Percentiles rank a stretch among this genome's conserved stretches.
Conservation (phyloP, 2,113 vertebrate genomes). For the Thryonomys swinderianus region DNA sequence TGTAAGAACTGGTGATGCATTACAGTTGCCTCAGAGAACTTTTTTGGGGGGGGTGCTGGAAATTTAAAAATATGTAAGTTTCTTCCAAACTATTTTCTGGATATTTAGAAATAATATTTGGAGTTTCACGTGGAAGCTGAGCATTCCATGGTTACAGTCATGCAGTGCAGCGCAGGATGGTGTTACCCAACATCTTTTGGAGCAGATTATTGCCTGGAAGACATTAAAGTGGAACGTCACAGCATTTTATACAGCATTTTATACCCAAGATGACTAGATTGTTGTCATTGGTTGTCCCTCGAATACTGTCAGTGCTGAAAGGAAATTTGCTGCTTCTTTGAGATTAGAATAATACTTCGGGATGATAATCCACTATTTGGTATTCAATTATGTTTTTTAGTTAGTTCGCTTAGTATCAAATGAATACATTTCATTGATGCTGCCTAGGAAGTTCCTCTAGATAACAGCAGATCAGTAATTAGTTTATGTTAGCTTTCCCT, state of each 20-base stretch:
- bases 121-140: not conserved
- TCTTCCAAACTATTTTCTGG: not conserved
- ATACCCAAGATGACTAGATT: not conserved
- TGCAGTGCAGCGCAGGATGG: not conserved
- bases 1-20: not conserved
- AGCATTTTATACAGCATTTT: not conserved
- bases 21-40: not conserved
- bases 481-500: not conserved
- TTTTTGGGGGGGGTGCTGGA: not conserved
- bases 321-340: not conserved
- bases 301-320: not conserved
- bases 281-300: not conserved
- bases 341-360: not conserved
- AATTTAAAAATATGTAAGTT: constrained; percentile 40
- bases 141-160: not conserved
- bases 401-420: not conserved
- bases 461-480: not conserved
- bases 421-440: not conserved
- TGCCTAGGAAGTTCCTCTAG: not conserved
- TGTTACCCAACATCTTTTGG: not conserved
- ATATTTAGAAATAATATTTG: not conserved
- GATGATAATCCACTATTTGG: not conserved
- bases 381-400: not conserved
- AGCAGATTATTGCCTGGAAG: not conserved
- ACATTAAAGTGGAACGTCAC: not conserved